A percentile compares a stretch with the other conserved stretches of the same genome.
These are phyloP conservation scores for Sceliomorpha sp. DNA, from an alignment of 2,888 invertebrate genomes.

Conservation along the genomic window DNA sequence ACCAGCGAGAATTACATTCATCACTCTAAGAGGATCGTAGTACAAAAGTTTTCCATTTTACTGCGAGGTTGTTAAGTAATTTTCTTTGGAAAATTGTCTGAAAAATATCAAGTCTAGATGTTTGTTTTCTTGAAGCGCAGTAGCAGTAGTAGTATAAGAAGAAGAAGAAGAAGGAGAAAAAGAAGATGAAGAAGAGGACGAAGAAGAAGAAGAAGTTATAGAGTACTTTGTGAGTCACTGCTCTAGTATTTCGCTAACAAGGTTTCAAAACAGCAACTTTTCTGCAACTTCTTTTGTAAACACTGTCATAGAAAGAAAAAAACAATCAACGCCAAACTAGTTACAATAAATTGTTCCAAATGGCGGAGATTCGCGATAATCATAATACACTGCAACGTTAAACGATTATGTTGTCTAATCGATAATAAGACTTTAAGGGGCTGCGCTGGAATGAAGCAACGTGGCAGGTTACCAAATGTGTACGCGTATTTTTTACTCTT, in stretches of 20 bases:
- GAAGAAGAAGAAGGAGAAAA: no score
- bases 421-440: constrained; percentile 60
- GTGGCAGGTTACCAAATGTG: constrained; percentile 54
- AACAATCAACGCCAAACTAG: constrained; percentile 15
- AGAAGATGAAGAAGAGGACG: no score
- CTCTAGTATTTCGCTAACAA: constrained; percentile 39
- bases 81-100: constrained; percentile 21
- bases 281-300: constrained; percentile 22
- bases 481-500: constrained; percentile 3
- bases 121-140: constrained; percentile 38
- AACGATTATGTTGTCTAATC: constrained; percentile 61
- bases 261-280: constrained; percentile 49
- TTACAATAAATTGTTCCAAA: no score
- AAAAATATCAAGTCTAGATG: constrained; percentile 26
- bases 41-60: constrained; percentile 14
- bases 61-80: constrained; percentile 15
- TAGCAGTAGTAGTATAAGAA: no score
- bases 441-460: constrained; percentile 60
- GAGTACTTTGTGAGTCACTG: constrained; percentile 19
- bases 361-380: constrained; percentile 10
- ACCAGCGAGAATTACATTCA: constrained; percentile 18
- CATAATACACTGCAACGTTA: constrained; percentile 28
- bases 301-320: constrained; percentile 13
- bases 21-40: constrained; percentile 15
- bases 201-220: constrained; percentile 38